Evolutionary conservation across 2,888 invertebrate species (phyloP), one percentile per base, ranked within the genome.

Genomic region (Agriopis marginaria): DNA sequence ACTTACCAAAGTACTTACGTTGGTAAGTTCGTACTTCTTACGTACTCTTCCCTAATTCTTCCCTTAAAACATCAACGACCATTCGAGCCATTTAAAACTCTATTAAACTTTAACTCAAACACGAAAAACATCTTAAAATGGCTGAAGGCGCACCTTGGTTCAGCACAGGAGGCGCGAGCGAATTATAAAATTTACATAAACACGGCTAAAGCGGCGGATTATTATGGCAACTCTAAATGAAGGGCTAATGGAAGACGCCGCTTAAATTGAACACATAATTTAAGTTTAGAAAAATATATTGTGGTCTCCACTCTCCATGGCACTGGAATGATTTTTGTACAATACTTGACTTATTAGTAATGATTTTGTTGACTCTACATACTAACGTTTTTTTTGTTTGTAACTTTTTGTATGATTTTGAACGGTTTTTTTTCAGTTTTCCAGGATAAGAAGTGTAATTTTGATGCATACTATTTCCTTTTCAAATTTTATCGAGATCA

Each of bases 111-210:
- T 61, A 66, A 66, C 14, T 42, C 50, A 12, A 55, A 66, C 66
- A 66, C 23, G 66, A 50, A 66, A 66, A 66, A 61, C 61, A 56
- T 66, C 61, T 61, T 66, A 66, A 55, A 61, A 60, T 39, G 54
- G 45, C 53, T 8, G 14, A n/a, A 23, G 58, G 44, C 44, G n/a
- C 39, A 54, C n/a, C 47, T 7, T 1, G 23, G 32, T 53, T 17
- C 42, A 47, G 40, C 12, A 45, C 39, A 45, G 0, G 40, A 39
- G 54, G 23, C 11, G 51, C 11, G 51, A 8, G 17, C 3, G 11
- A 68, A 63, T 68, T 68, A 68, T 63, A 63, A 62, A 63, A 59
- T 68, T 68, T 58, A 68, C 63, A 68, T 68, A 68, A 58, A 68
- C 62, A 58, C 10, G 56, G 44, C 56, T 58, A 45, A 58, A 53